Base-by-base conservation (phyloP, 2,888 invertebrate species). In the Melikaiella ostensackeni region DNA sequence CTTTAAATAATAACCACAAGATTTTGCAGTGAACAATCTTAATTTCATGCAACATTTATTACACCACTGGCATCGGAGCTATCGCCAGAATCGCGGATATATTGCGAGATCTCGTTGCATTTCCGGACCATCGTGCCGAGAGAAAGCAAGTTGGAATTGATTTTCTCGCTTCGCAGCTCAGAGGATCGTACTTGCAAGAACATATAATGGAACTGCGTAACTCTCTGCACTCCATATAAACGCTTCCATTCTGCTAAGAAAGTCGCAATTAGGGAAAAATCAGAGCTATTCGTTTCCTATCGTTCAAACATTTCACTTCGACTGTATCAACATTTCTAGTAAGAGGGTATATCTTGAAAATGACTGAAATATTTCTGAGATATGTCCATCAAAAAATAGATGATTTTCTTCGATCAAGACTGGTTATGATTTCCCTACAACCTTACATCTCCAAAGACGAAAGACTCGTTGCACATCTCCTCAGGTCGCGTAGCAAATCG, bases 71-170 rank as follows among this genome's bases (percentile, higher is more conserved):
- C 78, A 82, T 83, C 77, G 35, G 75, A 62, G 63, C 64, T 80
- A 62, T 70, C 77, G 61, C 77, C 74, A 76, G 63, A 74, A 59
- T 80, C 21, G 35, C 59, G 33, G 33, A 33, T 33, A 42, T 75
- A 62, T 35, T 50, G 70, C 70, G n/a, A 70, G 70, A 70, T 70
- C 70, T 70, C 50, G 50, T 30, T 74, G 79, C 79, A 76, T 87
- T 87, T 86, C 86, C 86, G 87, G 86, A 82, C 85, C 81, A 85
- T 85, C 86, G 82, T 86, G 75, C 77, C 80, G 77, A 81, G 86
- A 84, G 88, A 88, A 88, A 88, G 88, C 83, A 82, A 80, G 82
- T 85, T 78, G 79, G 84, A 88, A 88, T 88, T 88, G 87, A 88
- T 88, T 88, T 88, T 80, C 87, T 86, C 85, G 86, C 80, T 78